Percentiles rank a stretch among this genome's conserved stretches.
Conservation (phyloP, 2,888 invertebrate genomes). For the Platerodrilus igneus region DNA sequence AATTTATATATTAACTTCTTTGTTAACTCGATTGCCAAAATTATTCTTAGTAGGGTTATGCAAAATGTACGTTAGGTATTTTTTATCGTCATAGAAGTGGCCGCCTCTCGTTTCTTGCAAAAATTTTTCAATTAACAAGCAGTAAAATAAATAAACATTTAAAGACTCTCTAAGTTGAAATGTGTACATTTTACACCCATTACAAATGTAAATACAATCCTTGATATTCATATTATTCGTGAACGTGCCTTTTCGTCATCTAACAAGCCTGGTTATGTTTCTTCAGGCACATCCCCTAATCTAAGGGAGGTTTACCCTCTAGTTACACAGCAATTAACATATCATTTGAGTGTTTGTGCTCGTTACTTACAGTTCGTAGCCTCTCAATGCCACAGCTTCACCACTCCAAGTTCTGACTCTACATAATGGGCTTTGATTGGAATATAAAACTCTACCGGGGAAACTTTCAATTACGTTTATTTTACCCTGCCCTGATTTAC, state of each 20-base stretch:
- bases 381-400: constrained; percentile 33
- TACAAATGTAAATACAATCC: constrained; percentile 37
- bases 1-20: constrained; percentile 1
- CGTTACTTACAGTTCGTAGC: constrained; percentile 36
- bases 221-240: constrained; percentile 44
- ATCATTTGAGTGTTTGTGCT: constrained; percentile 43
- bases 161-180: constrained; percentile 14
- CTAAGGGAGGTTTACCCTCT: constrained; percentile 39
- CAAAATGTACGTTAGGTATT: no score
- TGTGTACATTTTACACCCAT: constrained; percentile 21
- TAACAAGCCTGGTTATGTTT: constrained; percentile 39
- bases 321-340: constrained; percentile 45
- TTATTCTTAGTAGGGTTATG: no score
- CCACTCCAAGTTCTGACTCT: constrained; percentile 21
- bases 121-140: no score
- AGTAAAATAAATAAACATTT: no score
- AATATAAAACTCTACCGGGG: constrained; percentile 34
- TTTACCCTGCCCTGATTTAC: constrained; percentile 34
- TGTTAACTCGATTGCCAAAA: no score
- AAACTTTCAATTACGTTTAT: constrained; percentile 41
- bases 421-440: constrained; percentile 43
- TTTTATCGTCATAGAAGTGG: no score
- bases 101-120: no score
- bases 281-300: constrained; percentile 32
- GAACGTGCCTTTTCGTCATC: constrained; percentile 44